Conservation (phyloP, 2,113 vertebrate genomes). For the Stictonetta naevosa region DNA sequence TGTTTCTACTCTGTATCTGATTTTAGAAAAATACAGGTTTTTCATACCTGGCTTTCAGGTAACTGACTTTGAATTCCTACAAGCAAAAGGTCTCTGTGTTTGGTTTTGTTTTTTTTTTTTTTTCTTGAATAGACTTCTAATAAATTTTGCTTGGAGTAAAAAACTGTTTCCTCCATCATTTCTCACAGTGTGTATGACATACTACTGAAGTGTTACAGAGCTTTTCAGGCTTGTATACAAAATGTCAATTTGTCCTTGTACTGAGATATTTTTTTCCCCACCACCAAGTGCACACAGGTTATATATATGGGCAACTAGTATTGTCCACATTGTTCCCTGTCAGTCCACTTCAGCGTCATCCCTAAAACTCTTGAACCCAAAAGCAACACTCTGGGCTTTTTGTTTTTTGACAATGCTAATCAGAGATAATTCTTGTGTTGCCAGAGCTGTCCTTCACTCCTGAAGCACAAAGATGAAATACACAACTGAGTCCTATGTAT, state of each 20-base stretch:
- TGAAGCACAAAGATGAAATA: not conserved
- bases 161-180: constrained; percentile 48
- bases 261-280: not conserved
- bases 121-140: constrained; percentile 88
- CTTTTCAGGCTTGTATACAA: not conserved
- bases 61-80: constrained; percentile 81
- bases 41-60: constrained; percentile 80
- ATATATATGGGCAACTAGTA: too few relatives aligned
- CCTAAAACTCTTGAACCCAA: not conserved
- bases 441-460: not conserved
- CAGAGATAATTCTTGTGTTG: not conserved
- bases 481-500: not conserved
- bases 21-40: constrained; percentile 80
- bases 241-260: not conserved
- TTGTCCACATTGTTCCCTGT: not conserved
- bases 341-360: not conserved
- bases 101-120: constrained; percentile 78
- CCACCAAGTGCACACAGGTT: not conserved
- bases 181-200: not conserved
- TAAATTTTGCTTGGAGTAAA: constrained; percentile 92
- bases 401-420: too few relatives aligned
- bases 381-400: not conserved
- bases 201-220: not conserved
- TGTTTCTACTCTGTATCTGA: constrained; percentile 87
- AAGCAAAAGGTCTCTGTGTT: constrained; percentile 82